Evolutionary conservation across 2,113 vertebrate genomes (phyloP).

Genomic region (Pygoscelis antarcticus): DNA sequence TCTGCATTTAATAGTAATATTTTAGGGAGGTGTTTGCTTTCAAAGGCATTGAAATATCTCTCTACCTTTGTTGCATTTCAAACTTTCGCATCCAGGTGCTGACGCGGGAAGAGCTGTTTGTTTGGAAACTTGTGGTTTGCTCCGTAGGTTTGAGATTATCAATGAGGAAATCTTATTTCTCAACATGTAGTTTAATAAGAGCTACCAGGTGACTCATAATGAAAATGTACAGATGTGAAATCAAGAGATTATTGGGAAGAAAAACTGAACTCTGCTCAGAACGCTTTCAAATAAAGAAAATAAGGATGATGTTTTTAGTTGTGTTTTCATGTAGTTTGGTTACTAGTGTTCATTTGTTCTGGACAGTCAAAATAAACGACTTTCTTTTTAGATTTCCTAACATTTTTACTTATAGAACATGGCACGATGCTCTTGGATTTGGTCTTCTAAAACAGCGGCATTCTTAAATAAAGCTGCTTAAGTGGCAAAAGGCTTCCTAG

Average conservation of each 20-base stretch:
- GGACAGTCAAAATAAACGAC: not conserved
- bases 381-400: not conserved
- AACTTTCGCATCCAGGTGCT: not conserved
- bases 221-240: not conserved
- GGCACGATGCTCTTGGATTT: not conserved
- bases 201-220: not conserved
- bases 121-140: not conserved
- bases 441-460: not conserved
- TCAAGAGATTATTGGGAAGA: not conserved
- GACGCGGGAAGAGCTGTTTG: not conserved
- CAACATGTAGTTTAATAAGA: not conserved
- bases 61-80: not conserved
- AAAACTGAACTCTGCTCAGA: not conserved
- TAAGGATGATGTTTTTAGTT: not conserved
- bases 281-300: not conserved
- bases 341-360: not conserved
- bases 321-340: not conserved
- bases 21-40: not conserved
- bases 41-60: not conserved
- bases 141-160: not conserved
- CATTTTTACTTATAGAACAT: not conserved
- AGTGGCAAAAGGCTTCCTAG: not conserved
- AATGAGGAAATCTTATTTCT: not conserved
- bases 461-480: not conserved
- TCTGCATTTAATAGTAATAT: not conserved